Conservation (phyloP, 2,113 vertebrate genomes). For the Forbesichthys papilliferus region DNA sequence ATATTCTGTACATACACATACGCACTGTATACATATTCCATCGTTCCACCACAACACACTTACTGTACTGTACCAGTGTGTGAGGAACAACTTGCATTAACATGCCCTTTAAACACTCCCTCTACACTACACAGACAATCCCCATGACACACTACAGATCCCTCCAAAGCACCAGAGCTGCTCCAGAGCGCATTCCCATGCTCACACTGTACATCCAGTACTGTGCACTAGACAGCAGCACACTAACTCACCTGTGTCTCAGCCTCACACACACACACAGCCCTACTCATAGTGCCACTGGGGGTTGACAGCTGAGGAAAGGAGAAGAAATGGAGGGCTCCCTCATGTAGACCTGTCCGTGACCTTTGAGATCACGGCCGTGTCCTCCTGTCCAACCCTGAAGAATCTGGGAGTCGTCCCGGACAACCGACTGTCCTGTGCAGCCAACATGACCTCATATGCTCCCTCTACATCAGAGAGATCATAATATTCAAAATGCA, state of each 20-base stretch:
- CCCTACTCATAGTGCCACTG: too few relatives aligned
- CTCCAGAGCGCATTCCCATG: conserved; percentile 7
- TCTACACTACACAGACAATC: conserved; percentile 23
- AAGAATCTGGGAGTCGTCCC: too few relatives aligned
- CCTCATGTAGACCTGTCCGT: too few relatives aligned
- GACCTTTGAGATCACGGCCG: too few relatives aligned
- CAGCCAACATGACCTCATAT: too few relatives aligned
- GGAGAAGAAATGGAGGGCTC: not conserved
- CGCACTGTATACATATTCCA: not conserved
- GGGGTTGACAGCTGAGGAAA: not conserved
- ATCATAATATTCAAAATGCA: too few relatives aligned
- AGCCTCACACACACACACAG: not conserved
- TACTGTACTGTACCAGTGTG: not conserved
- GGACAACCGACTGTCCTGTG: too few relatives aligned
- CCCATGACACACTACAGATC: conserved; percentile 28
- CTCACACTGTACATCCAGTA: not conserved
- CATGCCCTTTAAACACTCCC: not conserved
- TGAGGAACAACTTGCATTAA: not conserved
- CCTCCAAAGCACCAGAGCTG: conserved; percentile 23
- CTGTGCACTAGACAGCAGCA: not conserved
- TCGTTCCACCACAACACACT: not conserved
- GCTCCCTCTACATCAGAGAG: too few relatives aligned
- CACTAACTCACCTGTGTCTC: not conserved
- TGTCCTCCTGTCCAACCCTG: too few relatives aligned
- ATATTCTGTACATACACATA: not conserved